A percentile compares a stretch with the other conserved stretches of the same genome.
These are phyloP conservation scores for Enteromius treurensis DNA, from an alignment of 2,797 vertebrate species.

Conservation along the genomic window DNA sequence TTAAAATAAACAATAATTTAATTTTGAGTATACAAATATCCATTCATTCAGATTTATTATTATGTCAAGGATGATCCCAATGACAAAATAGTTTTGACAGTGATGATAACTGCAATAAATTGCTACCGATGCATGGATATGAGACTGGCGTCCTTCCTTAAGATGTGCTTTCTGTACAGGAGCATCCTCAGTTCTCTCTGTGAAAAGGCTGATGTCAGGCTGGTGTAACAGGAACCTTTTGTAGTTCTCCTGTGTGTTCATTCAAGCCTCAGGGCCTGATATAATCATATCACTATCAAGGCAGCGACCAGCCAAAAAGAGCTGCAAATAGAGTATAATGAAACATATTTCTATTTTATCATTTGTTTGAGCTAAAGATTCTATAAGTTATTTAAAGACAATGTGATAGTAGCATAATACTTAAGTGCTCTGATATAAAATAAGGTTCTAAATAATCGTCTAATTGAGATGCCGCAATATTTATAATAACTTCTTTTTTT, in stretches of 20 bases:
- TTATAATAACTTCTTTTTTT: background rate
- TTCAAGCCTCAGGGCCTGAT: slow-evolving; percentile 21
- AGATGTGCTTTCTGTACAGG: slow-evolving; percentile 20
- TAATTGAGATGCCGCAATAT: background rate
- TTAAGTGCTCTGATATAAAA: background rate
- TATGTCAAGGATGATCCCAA: background rate
- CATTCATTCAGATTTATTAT: slow-evolving; percentile 6
- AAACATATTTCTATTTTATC: slow-evolving; percentile 14
- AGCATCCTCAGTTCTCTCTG: slow-evolving; percentile 19
- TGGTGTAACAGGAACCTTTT: slow-evolving; percentile 28
- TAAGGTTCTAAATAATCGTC: background rate
- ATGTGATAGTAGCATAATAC: background rate
- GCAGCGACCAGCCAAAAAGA: slow-evolving; percentile 11
- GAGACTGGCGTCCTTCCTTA: background rate
- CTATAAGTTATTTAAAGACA: background rate
- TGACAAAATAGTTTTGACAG: slow-evolving; percentile 19
- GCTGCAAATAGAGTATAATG: slow-evolving; percentile 15
- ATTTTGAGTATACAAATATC: background rate
- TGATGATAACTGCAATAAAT: slow-evolving; percentile 9
- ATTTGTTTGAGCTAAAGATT: background rate
- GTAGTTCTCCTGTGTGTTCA: slow-evolving; percentile 4
- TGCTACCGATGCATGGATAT: background rate
- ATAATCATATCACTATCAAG: slow-evolving; percentile 34
- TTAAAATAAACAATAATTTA: background rate
- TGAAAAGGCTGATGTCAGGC: slow-evolving; percentile 42